Percentiles rank a stretch among this genome's conserved stretches.
Evolutionary conservation across 2,113 vertebrate genomes (phyloP).

Genomic region (Myanophis thanlyinensis): DNA sequence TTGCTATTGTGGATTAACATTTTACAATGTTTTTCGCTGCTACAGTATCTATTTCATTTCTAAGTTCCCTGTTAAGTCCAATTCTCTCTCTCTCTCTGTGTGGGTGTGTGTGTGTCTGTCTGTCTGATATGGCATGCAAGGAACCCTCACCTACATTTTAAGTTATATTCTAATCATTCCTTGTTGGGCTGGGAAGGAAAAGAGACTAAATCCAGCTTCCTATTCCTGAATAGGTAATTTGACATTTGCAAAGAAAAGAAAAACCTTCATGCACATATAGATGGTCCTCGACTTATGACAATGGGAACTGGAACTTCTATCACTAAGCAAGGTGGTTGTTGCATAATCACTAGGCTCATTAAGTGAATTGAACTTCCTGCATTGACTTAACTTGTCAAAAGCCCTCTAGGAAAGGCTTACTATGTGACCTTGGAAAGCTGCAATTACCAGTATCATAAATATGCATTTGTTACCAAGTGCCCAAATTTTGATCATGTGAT

Average conservation of each 20-base stretch:
- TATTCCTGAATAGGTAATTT: neutral
- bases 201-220: neutral
- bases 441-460: too few relatives aligned
- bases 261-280: neutral
- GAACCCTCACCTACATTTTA: neutral
- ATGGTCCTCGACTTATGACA: neutral
- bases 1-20: too few relatives aligned
- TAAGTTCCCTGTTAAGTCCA: neutral
- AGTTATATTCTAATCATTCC: neutral
- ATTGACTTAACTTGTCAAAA: too few relatives aligned
- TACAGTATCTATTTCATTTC: neutral
- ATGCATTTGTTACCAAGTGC: neutral
- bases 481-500: neutral
- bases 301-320: neutral
- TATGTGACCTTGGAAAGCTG: neutral
- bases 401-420: neutral
- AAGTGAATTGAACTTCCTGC: neutral
- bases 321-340: neutral
- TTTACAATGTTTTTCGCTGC: neutral
- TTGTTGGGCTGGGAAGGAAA: neutral
- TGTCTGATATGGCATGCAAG: neutral
- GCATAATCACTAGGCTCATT: neutral
- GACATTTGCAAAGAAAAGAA: neutral
- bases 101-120: too few relatives aligned
- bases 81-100: neutral